A percentile compares a stretch with the other conserved stretches of the same genome.
Conservation (phyloP, 1,140 invertebrate species). For the Drosophila parvula region DNA sequence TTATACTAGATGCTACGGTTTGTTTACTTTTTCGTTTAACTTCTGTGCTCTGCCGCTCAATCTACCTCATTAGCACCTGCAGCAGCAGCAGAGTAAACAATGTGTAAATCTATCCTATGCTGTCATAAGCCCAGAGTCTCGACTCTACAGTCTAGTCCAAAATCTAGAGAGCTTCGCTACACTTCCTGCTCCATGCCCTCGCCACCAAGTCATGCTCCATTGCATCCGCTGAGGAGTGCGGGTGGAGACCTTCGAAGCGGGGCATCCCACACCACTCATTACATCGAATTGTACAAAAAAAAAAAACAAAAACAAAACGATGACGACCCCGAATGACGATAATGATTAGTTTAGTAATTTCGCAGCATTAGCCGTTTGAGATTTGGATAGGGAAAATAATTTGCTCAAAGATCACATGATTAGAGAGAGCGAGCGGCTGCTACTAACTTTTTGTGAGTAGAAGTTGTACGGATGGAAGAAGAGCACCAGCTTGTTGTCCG, state of each 20-base stretch:
- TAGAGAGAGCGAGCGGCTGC: conserved; percentile 23
- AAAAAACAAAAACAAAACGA: conserved; percentile 18
- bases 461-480: conserved; percentile 90
- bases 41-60: conserved; percentile 19
- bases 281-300: conserved; percentile 20
- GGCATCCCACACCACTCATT: conserved; percentile 27
- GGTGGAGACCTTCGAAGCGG: conserved; percentile 3
- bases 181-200: background rate
- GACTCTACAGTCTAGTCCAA: conserved; percentile 5
- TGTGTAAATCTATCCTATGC: conserved; percentile 35
- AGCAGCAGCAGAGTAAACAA: conserved; percentile 38
- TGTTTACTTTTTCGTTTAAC: conserved; percentile 24
- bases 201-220: conserved; percentile 49
- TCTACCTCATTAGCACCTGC: conserved; percentile 60
- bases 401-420: conserved; percentile 62
- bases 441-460: conserved; percentile 90
- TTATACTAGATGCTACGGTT: background rate
- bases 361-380: conserved; percentile 26
- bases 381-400: conserved; percentile 19
- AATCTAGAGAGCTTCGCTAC: conserved; percentile 21
- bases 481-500: conserved; percentile 85
- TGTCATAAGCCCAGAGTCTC: conserved; percentile 30
- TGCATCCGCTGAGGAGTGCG: conserved; percentile 14
- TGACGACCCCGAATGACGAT: conserved; percentile 35
- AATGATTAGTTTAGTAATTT: conserved; percentile 58